Evolutionary conservation across 2,113 vertebrate genomes (phyloP).

Genomic region (Scomber colias): DNA sequence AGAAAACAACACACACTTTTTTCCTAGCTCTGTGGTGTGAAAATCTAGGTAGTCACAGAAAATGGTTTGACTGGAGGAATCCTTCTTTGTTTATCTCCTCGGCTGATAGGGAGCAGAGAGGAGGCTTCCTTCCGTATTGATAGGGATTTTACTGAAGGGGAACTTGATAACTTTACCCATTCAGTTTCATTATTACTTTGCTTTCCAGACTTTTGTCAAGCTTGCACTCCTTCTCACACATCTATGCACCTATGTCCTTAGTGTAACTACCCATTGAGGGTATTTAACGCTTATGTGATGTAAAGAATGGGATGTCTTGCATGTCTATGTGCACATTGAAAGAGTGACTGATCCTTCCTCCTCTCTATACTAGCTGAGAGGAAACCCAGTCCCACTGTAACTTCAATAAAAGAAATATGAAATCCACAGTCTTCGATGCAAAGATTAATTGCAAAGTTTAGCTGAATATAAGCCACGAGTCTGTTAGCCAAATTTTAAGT

Average conservation of each 20-base stretch:
- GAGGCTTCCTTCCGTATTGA: constrained; percentile 74
- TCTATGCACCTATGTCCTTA: too few species aligned
- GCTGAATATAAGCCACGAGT: too few species aligned
- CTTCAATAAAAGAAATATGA: too few species aligned
- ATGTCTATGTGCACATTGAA: too few species aligned
- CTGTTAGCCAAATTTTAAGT: too few species aligned
- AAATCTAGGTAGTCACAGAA: constrained; percentile 16
- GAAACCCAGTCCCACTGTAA: too few species aligned
- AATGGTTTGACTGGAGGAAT: constrained; percentile 12
- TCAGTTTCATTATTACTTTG: neutral
- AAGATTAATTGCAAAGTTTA: too few species aligned
- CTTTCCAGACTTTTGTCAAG: neutral
- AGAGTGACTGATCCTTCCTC: too few species aligned
- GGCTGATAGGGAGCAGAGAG: constrained; percentile 12
- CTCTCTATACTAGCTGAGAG: too few species aligned
- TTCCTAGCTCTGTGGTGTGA: constrained; percentile 17
- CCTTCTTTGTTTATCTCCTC: constrained; percentile 37
- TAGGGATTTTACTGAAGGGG: constrained; percentile 53
- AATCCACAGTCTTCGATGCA: too few species aligned
- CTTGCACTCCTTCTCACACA: neutral
- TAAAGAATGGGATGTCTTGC: too few species aligned
- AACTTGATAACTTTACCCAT: constrained; percentile 35
- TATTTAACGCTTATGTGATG: neutral
- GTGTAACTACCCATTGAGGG: neutral
- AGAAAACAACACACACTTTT: constrained; percentile 40